Evolutionary conservation across 2,888 invertebrate species (phyloP), one percentile per base, ranked within the genome.

Genomic region (Panopea generosa): DNA sequence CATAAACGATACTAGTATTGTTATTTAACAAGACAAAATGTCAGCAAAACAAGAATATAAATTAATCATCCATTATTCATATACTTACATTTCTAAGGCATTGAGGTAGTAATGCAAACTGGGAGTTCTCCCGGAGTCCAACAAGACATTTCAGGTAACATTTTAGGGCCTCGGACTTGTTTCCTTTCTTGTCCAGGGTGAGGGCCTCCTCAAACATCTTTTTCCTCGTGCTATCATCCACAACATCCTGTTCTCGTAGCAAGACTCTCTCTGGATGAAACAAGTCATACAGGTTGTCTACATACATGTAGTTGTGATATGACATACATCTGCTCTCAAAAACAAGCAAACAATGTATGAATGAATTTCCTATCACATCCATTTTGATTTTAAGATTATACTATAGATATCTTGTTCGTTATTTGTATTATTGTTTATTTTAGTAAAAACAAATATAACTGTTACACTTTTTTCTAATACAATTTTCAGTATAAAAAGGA

Each of bases 1-100:
- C n/a, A n/a, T n/a, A n/a, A n/a, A n/a, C n/a, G n/a, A n/a, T n/a
- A n/a, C n/a, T n/a, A n/a, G n/a, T n/a, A n/a, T n/a, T n/a, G n/a
- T n/a, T n/a, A n/a, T n/a, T n/a, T n/a, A n/a, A n/a, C n/a, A n/a
- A n/a, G n/a, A n/a, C n/a, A n/a, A n/a, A n/a, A n/a, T n/a, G n/a
- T n/a, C n/a, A n/a, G n/a, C n/a, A n/a, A n/a, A n/a, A n/a, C n/a
- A n/a, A n/a, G n/a, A n/a, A n/a, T n/a, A n/a, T n/a, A n/a, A n/a
- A n/a, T n/a, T n/a, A n/a, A n/a, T n/a, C n/a, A n/a, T n/a, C n/a
- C n/a, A n/a, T n/a, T n/a, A n/a, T n/a, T n/a, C n/a, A n/a, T n/a
- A n/a, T n/a, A 81, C 90, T 85, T 74, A 90, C 91, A 83, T 88
- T 88, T 76, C 90, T 84, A 11, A 91, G 84, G 60, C 91, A 91